These are phyloP conservation scores for Vesta saturnalis DNA, from an alignment of 2,888 invertebrate species.

Conservation along the genomic window DNA sequence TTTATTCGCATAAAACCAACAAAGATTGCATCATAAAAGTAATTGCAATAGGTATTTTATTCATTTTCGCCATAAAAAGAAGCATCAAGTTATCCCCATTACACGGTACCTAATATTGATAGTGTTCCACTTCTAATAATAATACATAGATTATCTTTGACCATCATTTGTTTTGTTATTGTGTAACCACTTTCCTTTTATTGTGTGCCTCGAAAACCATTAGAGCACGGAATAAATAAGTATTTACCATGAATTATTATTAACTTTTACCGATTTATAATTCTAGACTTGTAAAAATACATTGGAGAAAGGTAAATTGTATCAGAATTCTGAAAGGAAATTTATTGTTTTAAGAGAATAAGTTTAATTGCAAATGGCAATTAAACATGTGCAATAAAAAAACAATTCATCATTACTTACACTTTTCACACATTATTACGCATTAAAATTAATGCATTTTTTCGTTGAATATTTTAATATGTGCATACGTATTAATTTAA, in stretches of 20 bases:
- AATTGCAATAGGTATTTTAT: not conserved
- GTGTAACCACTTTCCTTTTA: conserved; percentile 13
- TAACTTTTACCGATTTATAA: conserved; percentile 17
- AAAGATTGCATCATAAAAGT: too few species aligned
- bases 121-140: not conserved
- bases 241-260: conserved; percentile 8
- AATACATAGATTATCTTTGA: not conserved
- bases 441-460: too few species aligned
- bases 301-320: conserved; percentile 14
- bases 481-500: too few species aligned
- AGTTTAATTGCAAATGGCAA: not conserved
- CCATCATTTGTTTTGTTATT: not conserved
- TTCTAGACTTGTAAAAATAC: conserved; percentile 2
- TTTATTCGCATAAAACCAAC: too few species aligned
- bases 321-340: not conserved
- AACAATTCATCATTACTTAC: too few species aligned
- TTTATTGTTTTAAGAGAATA: not conserved
- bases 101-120: not conserved
- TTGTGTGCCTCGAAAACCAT: conserved; percentile 3
- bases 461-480: too few species aligned
- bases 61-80: not conserved
- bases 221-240: not conserved
- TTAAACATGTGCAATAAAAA: not conserved
- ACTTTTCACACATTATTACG: too few species aligned
- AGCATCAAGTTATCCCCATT: not conserved